Conservation (phyloP, 2,113 vertebrate species). For the Atherinomorus stipes region DNA sequence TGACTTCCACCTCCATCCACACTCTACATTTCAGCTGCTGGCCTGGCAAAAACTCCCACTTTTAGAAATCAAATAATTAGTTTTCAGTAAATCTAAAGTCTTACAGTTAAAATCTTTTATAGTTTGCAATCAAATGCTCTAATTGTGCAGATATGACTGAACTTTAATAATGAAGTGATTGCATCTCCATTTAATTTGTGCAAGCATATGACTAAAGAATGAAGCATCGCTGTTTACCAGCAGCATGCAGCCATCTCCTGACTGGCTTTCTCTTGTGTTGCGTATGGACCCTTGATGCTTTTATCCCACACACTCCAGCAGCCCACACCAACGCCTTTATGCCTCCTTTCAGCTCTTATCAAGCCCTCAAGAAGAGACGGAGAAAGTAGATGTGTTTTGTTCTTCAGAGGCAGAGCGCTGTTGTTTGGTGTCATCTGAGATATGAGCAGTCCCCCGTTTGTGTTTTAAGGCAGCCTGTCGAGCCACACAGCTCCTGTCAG, state of each 20-base stretch:
- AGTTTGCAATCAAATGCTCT: too few species aligned
- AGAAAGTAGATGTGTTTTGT: conserved; percentile 47
- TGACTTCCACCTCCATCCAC: too few species aligned
- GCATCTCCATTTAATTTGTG: conserved; percentile 8
- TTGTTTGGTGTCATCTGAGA: conserved; percentile 28
- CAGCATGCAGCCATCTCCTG: conserved; percentile 14
- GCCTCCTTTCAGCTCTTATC: conserved; percentile 45
- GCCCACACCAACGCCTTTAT: conserved; percentile 54
- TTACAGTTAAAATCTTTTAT: too few species aligned
- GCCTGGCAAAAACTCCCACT: too few species aligned
- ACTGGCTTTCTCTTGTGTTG: conserved; percentile 20
- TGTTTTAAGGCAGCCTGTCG: conserved; percentile 11
- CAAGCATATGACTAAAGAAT: not conserved
- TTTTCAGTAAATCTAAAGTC: too few species aligned
- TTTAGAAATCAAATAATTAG: too few species aligned
- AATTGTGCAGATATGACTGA: not conserved
- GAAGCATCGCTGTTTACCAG: not conserved
- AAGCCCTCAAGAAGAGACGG: conserved; percentile 30
- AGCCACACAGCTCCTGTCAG: conserved; percentile 30
- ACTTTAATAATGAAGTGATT: not conserved
- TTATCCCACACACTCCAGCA: conserved; percentile 56
- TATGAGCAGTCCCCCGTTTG: conserved; percentile 4
- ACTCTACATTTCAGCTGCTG: too few species aligned
- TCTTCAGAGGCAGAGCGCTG: conserved; percentile 33
- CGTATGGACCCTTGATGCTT: conserved; percentile 41